A percentile compares a stretch with the other conserved stretches of the same genome.
Conservation (phyloP, 1,140 invertebrate genomes). For the Coptotermes formosanus region DNA sequence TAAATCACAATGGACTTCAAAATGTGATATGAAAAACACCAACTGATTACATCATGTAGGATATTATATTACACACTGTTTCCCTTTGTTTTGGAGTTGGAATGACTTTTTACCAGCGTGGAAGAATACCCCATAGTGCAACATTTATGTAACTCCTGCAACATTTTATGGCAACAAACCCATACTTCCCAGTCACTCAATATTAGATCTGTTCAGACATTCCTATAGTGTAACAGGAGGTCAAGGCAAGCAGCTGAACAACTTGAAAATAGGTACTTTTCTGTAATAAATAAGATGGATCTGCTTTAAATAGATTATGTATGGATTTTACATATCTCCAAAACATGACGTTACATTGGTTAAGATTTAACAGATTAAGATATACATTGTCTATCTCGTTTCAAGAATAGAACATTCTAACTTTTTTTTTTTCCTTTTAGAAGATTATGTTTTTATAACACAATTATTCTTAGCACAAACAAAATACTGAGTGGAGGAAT, state of each 20-base stretch:
- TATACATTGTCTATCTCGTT: conserved; percentile 28
- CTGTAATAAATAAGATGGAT: conserved; percentile 20
- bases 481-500: conserved; percentile 32
- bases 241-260: conserved; percentile 26
- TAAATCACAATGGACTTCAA: conserved; percentile 34
- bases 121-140: not conserved
- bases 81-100: conserved; percentile 13
- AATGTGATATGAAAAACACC: conserved; percentile 32
- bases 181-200: not conserved
- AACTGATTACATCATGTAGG: conserved; percentile 26
- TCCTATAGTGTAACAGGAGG: not conserved
- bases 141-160: not conserved
- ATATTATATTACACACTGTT: conserved; percentile 30
- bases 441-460: conserved; percentile 28
- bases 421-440: conserved; percentile 20
- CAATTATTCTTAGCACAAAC: conserved; percentile 27
- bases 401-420: conserved; percentile 33
- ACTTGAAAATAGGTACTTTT: conserved; percentile 29
- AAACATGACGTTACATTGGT: conserved; percentile 31
- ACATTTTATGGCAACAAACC: not conserved
- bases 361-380: conserved; percentile 32
- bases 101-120: not conserved
- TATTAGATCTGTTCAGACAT: not conserved
- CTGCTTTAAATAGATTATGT: conserved; percentile 27
- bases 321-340: conserved; percentile 27